phyloP scores from a whole-genome alignment of 2,797 vertebrate species.

The Benthosema pterotum region DNA sequence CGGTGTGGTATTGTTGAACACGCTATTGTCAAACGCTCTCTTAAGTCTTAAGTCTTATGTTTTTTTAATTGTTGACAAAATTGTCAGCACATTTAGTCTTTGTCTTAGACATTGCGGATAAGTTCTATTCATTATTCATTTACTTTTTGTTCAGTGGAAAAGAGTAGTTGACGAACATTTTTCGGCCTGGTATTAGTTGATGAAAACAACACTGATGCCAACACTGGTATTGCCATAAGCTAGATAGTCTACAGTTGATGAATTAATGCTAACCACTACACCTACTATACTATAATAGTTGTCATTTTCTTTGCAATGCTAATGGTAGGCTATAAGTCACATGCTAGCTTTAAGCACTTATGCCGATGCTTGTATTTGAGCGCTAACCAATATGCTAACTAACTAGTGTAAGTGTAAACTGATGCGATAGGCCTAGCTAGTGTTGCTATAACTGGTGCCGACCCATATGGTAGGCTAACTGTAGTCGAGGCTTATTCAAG shows the following conservation, averaged over 20 bases:
- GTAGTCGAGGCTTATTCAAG: background rate
- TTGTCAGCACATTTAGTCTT: too few species aligned
- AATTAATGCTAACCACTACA: background rate
- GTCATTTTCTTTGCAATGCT: background rate
- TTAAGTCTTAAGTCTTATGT: too few species aligned
- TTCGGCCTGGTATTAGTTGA: too few species aligned
- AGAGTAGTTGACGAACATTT: too few species aligned
- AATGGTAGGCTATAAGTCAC: conserved; percentile 13
- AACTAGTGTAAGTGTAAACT: conserved; percentile 25
- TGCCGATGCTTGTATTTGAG: conserved; percentile 9
- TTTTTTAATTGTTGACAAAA: too few species aligned
- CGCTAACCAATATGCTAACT: background rate
- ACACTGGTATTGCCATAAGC: conserved; percentile 1
- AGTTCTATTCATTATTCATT: too few species aligned
- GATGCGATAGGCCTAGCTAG: conserved; percentile 18
- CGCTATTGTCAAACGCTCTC: too few species aligned
- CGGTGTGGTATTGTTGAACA: too few species aligned
- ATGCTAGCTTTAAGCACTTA: conserved; percentile 6
- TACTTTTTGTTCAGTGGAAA: too few species aligned
- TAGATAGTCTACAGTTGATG: conserved; percentile 5
- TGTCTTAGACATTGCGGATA: too few species aligned
- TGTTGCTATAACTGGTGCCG: background rate
- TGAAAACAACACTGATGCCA: conserved; percentile 20
- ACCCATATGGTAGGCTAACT: conserved; percentile 18
- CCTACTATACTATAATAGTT: background rate